Evolutionary conservation across 2,888 invertebrate genomes (phyloP).

Genomic region (Pimpla rufipes): DNA sequence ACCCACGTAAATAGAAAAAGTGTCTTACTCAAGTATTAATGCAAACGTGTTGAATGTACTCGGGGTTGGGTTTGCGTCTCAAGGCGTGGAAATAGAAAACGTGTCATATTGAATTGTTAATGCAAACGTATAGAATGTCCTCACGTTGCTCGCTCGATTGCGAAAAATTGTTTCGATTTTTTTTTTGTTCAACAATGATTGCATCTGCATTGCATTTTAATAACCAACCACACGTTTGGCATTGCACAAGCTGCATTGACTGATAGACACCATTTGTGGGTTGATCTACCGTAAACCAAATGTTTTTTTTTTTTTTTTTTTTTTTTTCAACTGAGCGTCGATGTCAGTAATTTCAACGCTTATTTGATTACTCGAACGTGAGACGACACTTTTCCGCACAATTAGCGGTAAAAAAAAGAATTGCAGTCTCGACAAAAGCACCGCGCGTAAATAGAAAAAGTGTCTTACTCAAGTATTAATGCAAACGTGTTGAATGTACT

Average conservation of each 20-base stretch:
- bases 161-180: too few species aligned
- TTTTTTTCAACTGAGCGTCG: background rate
- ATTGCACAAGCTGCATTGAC: background rate
- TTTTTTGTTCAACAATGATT: too few species aligned
- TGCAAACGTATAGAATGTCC: too few species aligned
- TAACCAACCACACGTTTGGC: background rate
- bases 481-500: background rate
- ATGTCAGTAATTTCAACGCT: background rate
- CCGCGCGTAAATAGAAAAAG: background rate
- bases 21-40: background rate
- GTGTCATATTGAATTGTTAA: too few species aligned
- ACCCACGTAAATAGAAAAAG: background rate
- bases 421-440: background rate
- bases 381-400: conserved; percentile 5
- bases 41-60: background rate
- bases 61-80: background rate
- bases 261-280: background rate
- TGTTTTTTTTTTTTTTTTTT: background rate
- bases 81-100: too few species aligned
- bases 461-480: background rate
- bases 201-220: too few species aligned
- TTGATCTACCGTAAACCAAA: background rate
- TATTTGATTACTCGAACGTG: background rate
- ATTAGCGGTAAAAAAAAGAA: background rate
- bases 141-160: too few species aligned